phyloP scores from a whole-genome alignment of 1,140 invertebrate genomes.

The Elysia chlorotica region DNA sequence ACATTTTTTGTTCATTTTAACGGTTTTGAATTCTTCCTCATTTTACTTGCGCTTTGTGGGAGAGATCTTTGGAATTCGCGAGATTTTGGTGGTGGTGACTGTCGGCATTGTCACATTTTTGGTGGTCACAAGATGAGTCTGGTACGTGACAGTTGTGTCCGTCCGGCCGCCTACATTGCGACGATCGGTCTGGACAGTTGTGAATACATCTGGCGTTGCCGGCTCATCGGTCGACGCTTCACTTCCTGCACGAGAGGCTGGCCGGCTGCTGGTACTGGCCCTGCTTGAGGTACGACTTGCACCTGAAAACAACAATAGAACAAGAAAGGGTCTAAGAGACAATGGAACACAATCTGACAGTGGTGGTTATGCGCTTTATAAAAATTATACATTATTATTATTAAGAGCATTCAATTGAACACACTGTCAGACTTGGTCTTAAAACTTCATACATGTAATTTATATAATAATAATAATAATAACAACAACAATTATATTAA shows the following conservation, averaged over 20 bases:
- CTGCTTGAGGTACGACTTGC: slow-evolving; percentile 54
- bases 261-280: slow-evolving; percentile 75
- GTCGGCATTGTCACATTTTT: slow-evolving; percentile 37
- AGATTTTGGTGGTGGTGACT: slow-evolving; percentile 25
- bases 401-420: no score
- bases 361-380: no score
- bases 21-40: no score
- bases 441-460: no score
- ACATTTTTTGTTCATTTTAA: no score
- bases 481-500: no score
- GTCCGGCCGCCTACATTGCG: slow-evolving; percentile 49
- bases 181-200: slow-evolving; percentile 51
- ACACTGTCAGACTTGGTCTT: no score
- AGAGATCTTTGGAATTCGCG: slow-evolving; percentile 29
- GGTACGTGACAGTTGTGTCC: slow-evolving; percentile 54
- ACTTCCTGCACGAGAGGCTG: slow-evolving; percentile 88
- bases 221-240: slow-evolving; percentile 75
- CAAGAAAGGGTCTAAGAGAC: no score
- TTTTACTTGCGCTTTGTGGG: slow-evolving; percentile 25
- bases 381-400: no score
- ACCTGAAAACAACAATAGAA: no score
- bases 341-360: no score
- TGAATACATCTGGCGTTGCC: slow-evolving; percentile 56
- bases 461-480: no score
- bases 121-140: slow-evolving; percentile 51